A percentile compares a stretch with the other conserved stretches of the same genome.
Conservation (phyloP, 2,888 invertebrate species). For the Elgonia sp. region DNA sequence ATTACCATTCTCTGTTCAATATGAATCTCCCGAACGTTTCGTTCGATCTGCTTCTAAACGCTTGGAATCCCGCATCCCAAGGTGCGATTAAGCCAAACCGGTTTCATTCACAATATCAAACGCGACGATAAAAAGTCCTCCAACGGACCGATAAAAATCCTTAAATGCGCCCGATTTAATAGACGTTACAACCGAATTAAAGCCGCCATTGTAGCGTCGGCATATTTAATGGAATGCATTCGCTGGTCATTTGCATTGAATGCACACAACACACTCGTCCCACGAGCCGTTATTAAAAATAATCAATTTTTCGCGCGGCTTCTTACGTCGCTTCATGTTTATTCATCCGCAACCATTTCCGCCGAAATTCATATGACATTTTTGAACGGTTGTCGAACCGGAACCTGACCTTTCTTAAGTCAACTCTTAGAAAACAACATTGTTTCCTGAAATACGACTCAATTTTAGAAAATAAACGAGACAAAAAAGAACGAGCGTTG, state of each 20-base stretch:
- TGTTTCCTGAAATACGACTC: too few species aligned
- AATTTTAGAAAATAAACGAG: too few species aligned
- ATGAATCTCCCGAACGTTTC: too few species aligned
- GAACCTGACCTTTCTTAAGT: too few species aligned
- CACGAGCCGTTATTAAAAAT: slow-evolving; percentile 37
- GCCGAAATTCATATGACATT: too few species aligned
- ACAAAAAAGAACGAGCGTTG: too few species aligned
- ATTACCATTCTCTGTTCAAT: too few species aligned
- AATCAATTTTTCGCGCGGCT: too few species aligned
- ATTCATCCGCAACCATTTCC: background rate
- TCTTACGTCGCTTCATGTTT: slow-evolving; percentile 9
- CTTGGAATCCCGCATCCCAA: slow-evolving; percentile 12
- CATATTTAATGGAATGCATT: slow-evolving; percentile 42
- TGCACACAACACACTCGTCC: slow-evolving; percentile 28
- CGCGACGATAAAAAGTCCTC: slow-evolving; percentile 49
- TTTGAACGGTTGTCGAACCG: background rate
- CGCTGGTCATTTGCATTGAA: slow-evolving; percentile 64
- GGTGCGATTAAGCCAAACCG: slow-evolving; percentile 48
- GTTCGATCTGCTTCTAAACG: background rate
- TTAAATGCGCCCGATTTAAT: slow-evolving; percentile 61
- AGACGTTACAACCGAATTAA: slow-evolving; percentile 61
- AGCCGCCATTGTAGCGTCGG: slow-evolving; percentile 55
- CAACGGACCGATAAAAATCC: slow-evolving; percentile 54
- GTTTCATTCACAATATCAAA: slow-evolving; percentile 60
- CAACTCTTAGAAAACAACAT: too few species aligned